Evolutionary conservation across 2,888 invertebrate species (phyloP).

Genomic region (Ptycholaimellus sp.): DNA sequence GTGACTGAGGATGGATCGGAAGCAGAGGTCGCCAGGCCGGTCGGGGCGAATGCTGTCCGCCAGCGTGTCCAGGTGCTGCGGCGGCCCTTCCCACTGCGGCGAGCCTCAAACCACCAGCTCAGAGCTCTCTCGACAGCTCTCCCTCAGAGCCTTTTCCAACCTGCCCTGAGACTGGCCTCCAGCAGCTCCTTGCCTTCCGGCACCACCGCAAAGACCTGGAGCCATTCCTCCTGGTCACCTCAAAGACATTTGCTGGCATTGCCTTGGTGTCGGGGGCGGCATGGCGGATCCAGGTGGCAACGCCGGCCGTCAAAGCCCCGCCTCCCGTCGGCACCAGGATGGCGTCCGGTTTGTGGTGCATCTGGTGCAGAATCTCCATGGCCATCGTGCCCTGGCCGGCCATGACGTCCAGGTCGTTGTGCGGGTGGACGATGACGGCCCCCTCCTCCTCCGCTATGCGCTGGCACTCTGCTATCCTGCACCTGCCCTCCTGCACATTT

Average conservation of each 20-base stretch:
- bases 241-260: slow-evolving; percentile 1
- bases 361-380: slow-evolving; percentile 28
- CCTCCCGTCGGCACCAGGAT: slow-evolving; percentile 31
- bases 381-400: slow-evolving; percentile 31
- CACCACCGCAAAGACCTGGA: slow-evolving; percentile 28
- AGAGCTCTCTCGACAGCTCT: no score
- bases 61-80: slow-evolving; percentile 26
- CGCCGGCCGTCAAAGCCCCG: slow-evolving; percentile 31
- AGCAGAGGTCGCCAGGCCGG: slow-evolving; percentile 28
- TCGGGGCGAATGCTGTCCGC: slow-evolving; percentile 31
- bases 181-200: slow-evolving; percentile 30
- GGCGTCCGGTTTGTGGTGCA: slow-evolving; percentile 29
- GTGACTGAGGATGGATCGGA: slow-evolving; percentile 27
- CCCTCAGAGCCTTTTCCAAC: no score
- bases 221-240: slow-evolving; percentile 3
- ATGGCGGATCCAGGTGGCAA: slow-evolving; percentile 26
- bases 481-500: no score
- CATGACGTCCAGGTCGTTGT: slow-evolving; percentile 27
- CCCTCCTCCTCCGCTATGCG: slow-evolving; percentile 19
- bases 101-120: no score
- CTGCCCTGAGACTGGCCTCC: no score
- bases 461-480: slow-evolving; percentile 17
- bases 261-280: slow-evolving; percentile 26
- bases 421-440: slow-evolving; percentile 24
- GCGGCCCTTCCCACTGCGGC: slow-evolving; percentile 28